Percentiles rank a stretch among this genome's conserved stretches.
These are phyloP conservation scores for Diplosoma virens DNA, from an alignment of 23 tunicate species.

Conservation along the genomic window DNA sequence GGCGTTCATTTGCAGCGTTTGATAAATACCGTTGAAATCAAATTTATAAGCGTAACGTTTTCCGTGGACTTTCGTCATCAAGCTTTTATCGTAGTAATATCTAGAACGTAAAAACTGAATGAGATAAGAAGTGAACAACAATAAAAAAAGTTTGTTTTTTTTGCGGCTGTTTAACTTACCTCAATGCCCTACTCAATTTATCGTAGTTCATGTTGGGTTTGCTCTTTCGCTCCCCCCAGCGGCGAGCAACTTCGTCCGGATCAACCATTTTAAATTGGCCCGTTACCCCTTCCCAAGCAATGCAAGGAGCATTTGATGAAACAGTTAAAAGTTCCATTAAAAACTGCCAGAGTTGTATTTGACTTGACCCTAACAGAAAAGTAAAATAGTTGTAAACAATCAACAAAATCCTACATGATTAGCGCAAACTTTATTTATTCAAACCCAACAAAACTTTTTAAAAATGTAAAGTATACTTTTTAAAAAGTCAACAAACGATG, in stretches of 20 bases:
- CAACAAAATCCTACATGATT: no score
- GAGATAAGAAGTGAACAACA: not conserved
- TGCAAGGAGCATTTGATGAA: conserved; percentile 92
- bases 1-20: conserved; percentile 86
- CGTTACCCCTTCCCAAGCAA: conserved; percentile 98
- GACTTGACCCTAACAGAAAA: conserved; percentile 98
- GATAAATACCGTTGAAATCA: conserved; percentile 95
- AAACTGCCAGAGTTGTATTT: conserved; percentile 98
- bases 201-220: conserved; percentile 99
- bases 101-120: conserved; percentile 30
- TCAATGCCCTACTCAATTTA: conserved; percentile 81
- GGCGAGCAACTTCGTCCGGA: conserved; percentile 97
- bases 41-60: conserved; percentile 98
- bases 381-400: no score
- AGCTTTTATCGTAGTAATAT: conserved; percentile 96
- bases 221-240: conserved; percentile 99
- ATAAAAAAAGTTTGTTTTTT: no score
- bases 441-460: no score
- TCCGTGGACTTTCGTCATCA: conserved; percentile 99
- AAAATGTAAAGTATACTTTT: no score
- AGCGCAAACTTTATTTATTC: no score
- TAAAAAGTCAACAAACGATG: no score
- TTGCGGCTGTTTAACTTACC: conserved; percentile 49
- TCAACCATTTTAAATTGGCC: conserved; percentile 99
- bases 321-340: conserved; percentile 93